Percentiles rank a stretch among this genome's conserved stretches.
phyloP scores from a whole-genome alignment of 2,113 vertebrate species.

The Serilophus lunatus region DNA sequence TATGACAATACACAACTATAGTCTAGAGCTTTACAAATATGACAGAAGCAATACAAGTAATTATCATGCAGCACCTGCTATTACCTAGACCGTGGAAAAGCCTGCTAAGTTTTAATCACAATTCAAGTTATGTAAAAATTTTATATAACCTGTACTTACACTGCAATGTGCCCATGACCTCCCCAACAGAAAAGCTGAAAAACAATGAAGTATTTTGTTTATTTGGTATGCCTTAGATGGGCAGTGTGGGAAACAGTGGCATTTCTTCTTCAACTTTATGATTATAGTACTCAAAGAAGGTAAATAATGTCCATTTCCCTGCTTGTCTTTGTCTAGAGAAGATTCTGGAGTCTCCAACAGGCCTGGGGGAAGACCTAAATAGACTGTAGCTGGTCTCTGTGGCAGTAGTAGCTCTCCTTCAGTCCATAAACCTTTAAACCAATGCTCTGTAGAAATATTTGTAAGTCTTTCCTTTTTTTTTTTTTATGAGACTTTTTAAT shows the following conservation, averaged over 20 bases:
- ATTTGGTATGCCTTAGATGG: not conserved
- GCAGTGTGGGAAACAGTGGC: not conserved
- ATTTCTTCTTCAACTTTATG: not conserved
- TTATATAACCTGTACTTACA: not conserved
- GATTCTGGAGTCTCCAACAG: not conserved
- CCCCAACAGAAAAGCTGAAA: not conserved
- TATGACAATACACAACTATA: not conserved
- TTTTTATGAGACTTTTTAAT: not conserved
- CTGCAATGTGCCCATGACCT: not conserved
- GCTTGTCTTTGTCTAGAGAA: not conserved
- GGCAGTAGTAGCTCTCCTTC: not conserved
- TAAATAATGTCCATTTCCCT: not conserved
- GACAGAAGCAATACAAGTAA: not conserved
- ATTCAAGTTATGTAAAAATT: not conserved
- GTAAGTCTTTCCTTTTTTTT: not conserved
- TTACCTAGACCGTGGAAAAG: not conserved
- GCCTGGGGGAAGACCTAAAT: not conserved
- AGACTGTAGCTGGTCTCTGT: not conserved
- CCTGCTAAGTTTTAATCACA: not conserved
- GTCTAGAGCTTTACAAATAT: not conserved
- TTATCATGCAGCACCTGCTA: fast-evolving
- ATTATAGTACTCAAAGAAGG: not conserved
- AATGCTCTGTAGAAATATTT: not conserved
- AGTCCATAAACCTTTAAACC: not conserved
- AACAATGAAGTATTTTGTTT: not conserved